Evolutionary conservation across 2,888 invertebrate species (phyloP).

Genomic region (Chloromyia formosa): DNA sequence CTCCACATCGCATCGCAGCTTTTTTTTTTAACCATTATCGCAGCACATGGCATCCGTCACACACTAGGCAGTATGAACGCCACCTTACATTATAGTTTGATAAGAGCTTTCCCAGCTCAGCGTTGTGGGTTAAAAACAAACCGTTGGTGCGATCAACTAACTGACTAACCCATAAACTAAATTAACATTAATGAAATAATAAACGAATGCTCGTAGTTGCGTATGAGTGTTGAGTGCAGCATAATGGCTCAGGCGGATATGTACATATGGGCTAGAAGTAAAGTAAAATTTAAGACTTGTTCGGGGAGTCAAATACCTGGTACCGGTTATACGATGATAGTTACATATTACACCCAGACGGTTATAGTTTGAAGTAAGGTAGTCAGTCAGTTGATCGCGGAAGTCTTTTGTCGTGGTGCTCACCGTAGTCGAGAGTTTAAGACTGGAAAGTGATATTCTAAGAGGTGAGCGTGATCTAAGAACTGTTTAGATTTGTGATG

Average conservation of each 20-base stretch:
- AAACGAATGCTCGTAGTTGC: not conserved
- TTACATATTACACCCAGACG: not conserved
- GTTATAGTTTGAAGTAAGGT: not conserved
- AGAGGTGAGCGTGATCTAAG: not conserved
- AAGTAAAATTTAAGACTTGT: conserved; percentile 3
- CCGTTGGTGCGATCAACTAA: conserved; percentile 36
- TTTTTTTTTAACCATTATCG: no score
- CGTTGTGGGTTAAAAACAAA: no score
- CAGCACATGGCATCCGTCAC: no score
- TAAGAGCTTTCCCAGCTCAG: no score
- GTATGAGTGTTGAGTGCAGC: conserved; percentile 1
- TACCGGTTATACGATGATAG: not conserved
- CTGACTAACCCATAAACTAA: conserved; percentile 40
- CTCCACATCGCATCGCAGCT: no score
- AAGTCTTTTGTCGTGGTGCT: not conserved
- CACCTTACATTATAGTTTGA: no score
- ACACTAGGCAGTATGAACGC: no score
- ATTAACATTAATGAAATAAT: conserved; percentile 36
- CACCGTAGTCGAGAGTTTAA: not conserved
- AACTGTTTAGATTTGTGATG: no score
- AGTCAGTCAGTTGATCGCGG: conserved; percentile 23
- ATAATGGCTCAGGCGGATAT: no score
- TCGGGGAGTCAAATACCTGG: conserved; percentile 15
- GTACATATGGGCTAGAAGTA: not conserved
- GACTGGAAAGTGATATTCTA: not conserved